A percentile compares a stretch with the other conserved stretches of the same genome.
phyloP scores from a whole-genome alignment of 2,797 vertebrate species.

The Acipenser ruthenus region DNA sequence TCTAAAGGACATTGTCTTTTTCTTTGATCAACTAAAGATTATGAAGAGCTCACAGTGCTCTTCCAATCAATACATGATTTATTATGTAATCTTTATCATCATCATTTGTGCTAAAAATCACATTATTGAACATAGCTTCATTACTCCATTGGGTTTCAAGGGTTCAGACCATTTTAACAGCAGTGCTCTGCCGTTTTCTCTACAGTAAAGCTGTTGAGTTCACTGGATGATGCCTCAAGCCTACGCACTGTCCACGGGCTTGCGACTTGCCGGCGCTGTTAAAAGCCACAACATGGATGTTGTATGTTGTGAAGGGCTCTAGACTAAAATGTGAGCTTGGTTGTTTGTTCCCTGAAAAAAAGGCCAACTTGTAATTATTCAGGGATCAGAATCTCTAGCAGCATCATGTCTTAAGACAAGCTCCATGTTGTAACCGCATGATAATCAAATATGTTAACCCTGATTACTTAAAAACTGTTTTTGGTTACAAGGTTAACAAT shows the following conservation, averaged over 20 bases:
- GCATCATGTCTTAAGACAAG: too few relatives aligned
- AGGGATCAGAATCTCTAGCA: too few relatives aligned
- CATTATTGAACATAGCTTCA: conserved; percentile 60
- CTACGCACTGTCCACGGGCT: conserved; percentile 75
- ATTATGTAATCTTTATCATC: too few relatives aligned
- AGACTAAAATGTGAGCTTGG: conserved; percentile 71
- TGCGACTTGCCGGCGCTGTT: conserved; percentile 70
- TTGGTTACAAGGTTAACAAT: too few relatives aligned
- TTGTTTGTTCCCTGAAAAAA: conserved; percentile 58
- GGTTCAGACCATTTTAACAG: conserved; percentile 78
- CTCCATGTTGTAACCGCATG: too few relatives aligned
- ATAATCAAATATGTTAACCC: too few relatives aligned
- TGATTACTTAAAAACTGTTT: too few relatives aligned
- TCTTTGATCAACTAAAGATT: too few relatives aligned
- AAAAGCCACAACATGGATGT: conserved; percentile 61
- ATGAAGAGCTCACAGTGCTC: too few relatives aligned
- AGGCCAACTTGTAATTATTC: background rate
- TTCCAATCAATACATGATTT: too few relatives aligned
- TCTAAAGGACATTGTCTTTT: too few relatives aligned
- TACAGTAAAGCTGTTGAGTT: conserved; percentile 69
- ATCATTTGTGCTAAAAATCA: background rate
- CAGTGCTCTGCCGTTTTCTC: conserved; percentile 71
- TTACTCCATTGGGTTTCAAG: conserved; percentile 62
- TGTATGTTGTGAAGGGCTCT: conserved; percentile 71
- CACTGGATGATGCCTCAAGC: conserved; percentile 73